Percentiles rank a stretch among this genome's conserved stretches.
Conservation (phyloP, 2,797 vertebrate species). For the Syncerus caffer region DNA sequence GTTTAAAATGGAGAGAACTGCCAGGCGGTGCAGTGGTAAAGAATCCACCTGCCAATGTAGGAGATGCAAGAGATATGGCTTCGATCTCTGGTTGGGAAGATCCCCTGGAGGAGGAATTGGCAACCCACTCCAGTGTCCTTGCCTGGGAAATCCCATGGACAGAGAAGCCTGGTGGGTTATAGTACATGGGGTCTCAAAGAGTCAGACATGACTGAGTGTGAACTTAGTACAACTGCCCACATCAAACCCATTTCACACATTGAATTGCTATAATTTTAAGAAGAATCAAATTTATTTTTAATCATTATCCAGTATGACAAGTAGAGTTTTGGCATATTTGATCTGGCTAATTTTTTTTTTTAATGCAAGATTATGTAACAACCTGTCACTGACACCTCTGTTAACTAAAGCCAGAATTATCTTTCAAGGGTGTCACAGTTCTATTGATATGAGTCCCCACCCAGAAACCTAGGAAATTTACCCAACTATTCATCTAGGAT, state of each 20-base stretch:
- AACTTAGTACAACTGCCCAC: not conserved
- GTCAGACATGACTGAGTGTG: not conserved
- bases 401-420: constrained; percentile 33
- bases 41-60: not conserved
- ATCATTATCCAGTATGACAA: not conserved
- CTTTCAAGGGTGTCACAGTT: constrained; percentile 54
- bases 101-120: not conserved
- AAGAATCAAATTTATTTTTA: not conserved
- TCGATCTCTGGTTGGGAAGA: not conserved
- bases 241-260: constrained; percentile 13
- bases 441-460: constrained; percentile 39
- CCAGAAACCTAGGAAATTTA: constrained; percentile 52
- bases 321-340: not conserved
- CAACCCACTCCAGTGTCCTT: not conserved
- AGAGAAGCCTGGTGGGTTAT: not conserved
- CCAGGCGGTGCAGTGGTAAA: not conserved
- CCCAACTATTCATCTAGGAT: constrained; percentile 53
- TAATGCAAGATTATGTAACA: not conserved
- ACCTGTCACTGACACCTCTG: not conserved
- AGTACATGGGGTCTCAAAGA: not conserved
- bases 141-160: not conserved
- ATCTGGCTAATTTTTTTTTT: not conserved
- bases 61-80: not conserved
- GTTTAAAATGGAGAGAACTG: not conserved
- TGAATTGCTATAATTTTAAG: constrained; percentile 23